Percentiles rank a stretch among this genome's conserved stretches.
These are phyloP conservation scores for Ceratotherium simum DNA, from an alignment of 2,113 vertebrate genomes.

Conservation along the genomic window DNA sequence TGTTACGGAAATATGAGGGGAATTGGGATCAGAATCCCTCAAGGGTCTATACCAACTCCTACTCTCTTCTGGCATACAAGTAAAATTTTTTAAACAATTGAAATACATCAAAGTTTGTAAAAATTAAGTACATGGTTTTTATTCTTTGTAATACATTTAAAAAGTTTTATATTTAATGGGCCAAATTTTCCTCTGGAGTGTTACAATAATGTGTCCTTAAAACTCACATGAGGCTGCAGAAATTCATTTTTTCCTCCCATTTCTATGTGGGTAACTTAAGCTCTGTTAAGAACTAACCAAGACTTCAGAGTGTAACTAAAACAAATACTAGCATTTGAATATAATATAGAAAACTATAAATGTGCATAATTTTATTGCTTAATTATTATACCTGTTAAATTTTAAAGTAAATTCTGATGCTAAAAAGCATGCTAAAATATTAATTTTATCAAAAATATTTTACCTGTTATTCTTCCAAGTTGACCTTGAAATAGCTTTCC, in stretches of 20 bases:
- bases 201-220: not conserved
- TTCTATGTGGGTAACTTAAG: not conserved
- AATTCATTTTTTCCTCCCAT: not conserved
- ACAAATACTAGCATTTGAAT: not conserved
- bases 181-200: not conserved
- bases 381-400: not conserved
- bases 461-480: constrained; percentile 97
- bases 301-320: constrained; percentile 28
- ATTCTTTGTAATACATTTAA: not conserved
- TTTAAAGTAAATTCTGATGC: not conserved
- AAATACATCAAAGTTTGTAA: not conserved
- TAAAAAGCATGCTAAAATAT: not conserved
- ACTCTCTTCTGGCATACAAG: not conserved
- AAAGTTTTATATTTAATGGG: not conserved
- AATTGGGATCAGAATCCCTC: not conserved
- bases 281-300: not conserved
- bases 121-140: not conserved
- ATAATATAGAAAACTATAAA: not conserved
- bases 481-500: constrained; percentile 93
- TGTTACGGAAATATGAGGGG: not conserved
- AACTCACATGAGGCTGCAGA: not conserved
- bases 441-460: constrained; percentile 54
- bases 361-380: not conserved
- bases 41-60: not conserved
- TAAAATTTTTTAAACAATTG: not conserved